Evolutionary conservation across 2,797 vertebrate genomes (phyloP), one percentile per base, ranked within the genome.

Genomic region (Hydrophis major): DNA sequence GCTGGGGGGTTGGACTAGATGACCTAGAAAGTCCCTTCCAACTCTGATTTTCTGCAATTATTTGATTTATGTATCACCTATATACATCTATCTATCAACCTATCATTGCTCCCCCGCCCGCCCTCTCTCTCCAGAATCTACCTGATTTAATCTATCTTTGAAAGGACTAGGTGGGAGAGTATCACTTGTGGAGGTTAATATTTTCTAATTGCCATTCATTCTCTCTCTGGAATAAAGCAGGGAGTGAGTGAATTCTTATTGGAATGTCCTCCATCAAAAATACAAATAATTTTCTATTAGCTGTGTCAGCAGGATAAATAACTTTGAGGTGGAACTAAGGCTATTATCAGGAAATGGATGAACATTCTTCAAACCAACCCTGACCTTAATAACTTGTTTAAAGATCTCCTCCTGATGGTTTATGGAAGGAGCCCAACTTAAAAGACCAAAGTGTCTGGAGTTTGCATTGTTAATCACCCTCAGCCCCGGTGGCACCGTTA

Each of bases 221-320:
- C 92, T 94, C 61, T 93, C 88, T 78, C 83, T 95, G 93, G 94
- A 96, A 96, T 94, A 96, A 96, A 93, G 59, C 95, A 91, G 55
- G 55, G 96, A 86, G 69, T 94, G 94, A 94, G 56, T 94, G 86
- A 95, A 91, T 92, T 96, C 90, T 95, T 96, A 94, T 88, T 93
- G 60, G 96, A 96, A 96, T 90, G 88, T 93, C 89, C 27, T 25
- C 53, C 92, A 95, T 94, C 96, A 96, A 96, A 91, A 96, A 94
- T 93, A 96, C 95, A 96, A 96, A 97, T 94, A 97, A 94, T 92
- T 97, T 97, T 86, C 94, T 96, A 95, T 95, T 96, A 93, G 53
- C 53, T 59, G 94, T 96, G 94, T 95, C 92, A 95, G 90, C 92
- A 91, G 95, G 95, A 96, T 96, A 96, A 94, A 95, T 96, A 96